phyloP scores from a whole-genome alignment of 2,113 vertebrate species.

The Aix galericulata region DNA sequence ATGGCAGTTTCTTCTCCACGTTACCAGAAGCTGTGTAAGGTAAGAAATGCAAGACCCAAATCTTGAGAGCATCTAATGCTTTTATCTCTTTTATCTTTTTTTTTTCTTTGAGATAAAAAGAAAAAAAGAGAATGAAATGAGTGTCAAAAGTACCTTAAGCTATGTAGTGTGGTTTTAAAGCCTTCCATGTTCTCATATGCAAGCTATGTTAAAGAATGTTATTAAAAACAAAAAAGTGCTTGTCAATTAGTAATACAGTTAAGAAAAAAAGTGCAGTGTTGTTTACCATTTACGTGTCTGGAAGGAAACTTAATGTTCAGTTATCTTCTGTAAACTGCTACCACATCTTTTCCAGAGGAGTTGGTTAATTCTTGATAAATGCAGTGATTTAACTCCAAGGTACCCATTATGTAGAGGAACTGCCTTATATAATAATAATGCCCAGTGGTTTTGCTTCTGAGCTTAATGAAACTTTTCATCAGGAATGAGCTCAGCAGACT shows the following conservation, averaged over 20 bases:
- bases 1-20: constrained; percentile 99
- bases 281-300: not conserved
- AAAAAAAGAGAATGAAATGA: not conserved
- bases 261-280: not conserved
- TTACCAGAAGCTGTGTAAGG: constrained; percentile 99
- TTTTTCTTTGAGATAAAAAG: not conserved
- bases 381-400: not conserved
- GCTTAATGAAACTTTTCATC: constrained; percentile 36
- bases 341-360: not conserved
- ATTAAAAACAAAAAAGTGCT: not conserved
- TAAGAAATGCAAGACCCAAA: constrained; percentile 60
- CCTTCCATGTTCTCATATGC: not conserved
- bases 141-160: not conserved
- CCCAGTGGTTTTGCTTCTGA: not conserved
- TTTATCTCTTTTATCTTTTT: not conserved
- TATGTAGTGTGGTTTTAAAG: not conserved
- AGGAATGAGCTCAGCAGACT: not conserved
- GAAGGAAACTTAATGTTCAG: not conserved
- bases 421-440: not conserved
- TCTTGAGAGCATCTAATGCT: not conserved
- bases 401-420: not conserved
- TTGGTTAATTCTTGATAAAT: not conserved
- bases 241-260: not conserved
- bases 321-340: not conserved
- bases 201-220: not conserved